Evolutionary conservation across 2,888 invertebrate genomes (phyloP), one percentile per base, ranked within the genome.

Genomic region (Coenonympha arcania): DNA sequence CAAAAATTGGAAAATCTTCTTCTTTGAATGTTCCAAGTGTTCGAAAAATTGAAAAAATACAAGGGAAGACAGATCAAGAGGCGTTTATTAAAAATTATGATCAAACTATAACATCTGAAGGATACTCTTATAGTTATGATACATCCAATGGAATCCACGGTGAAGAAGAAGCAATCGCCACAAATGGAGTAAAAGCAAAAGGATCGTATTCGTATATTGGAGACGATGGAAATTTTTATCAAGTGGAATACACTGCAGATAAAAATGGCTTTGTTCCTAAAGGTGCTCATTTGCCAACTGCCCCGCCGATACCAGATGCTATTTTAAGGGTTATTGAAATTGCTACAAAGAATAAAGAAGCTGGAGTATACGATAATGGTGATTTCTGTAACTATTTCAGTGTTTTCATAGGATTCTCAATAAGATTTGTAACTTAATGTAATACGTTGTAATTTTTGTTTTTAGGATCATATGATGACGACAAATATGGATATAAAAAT

Each of bases 121-220:
- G 73, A 6, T 84, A 69, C 58, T 64, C 71, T 2, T 83, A 82
- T 44, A 74, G 62, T 50, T 81, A 66, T 56, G 78, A 84, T 20
- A 83, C 83, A 1, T 81, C 82, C 2, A 82, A 85, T 56, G 80
- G 79, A 8, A 80, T 84, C 42, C 78, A 79, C 57, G 76, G 66
- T 24, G 73, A 80, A 59, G 81, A 82, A 68, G 77, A 50, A 60
- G 84, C 75, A 4, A 66, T 64, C n/a, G 63, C 74, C n/a, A 59
- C 45, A 1, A 65, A 76, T 62, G 83, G 83, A 31, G 71, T 76
- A 0, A 76, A 69, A 67, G 77, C 77, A 9, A 61, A 72, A 54
- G 84, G 84, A 15, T 64, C 72, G 2, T 85, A 71, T 56, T 82
- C 83, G 1, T 84, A 82, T 9, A 72, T 62, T 6, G 82, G 83